Base-by-base conservation (phyloP, 2,888 invertebrate genomes). In the Lacanobia oleracea region DNA sequence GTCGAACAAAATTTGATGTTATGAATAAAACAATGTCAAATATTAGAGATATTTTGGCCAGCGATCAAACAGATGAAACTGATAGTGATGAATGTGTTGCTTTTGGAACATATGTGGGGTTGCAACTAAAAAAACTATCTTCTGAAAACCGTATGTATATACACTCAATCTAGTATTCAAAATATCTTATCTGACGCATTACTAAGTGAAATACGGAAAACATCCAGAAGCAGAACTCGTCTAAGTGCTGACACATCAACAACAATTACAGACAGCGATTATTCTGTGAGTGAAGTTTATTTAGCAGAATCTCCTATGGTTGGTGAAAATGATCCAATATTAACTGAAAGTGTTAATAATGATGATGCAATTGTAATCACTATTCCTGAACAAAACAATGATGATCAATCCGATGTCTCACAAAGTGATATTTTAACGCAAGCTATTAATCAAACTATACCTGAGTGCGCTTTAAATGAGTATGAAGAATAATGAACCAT, bases 11-110 rank as follows among this genome's bases (percentile, higher is more conserved):
- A 63, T 63, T 63, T 45, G 63, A 63, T 63, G 51, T 63, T 63
- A 63, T 63, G 27, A 63, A 63, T 63, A 63, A 63, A 48, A 63
- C 63, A 48, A 63, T 63, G 21, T 63, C 63, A 63, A 63, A 63
- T 63, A 63, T 63, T 63, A 63, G 63, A 63, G 63, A 63, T 63
- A 63, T 51, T 63, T 63, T 63, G 63, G 63, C 63, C 63, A 63
- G 37, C 63, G 51, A 51, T 51, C 21, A 43, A 43, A 61, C 61
- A 61, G 61, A 61, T 61, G 61, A 61, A 61, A 45, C 61, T 61
- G 43, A 60, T 60, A 60, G 60, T 60, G 60, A 60, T 60, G 60
- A 60, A 60, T 60, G 60, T 60, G 60, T 60, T 33, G 60, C 60
- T 60, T 60, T 60, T 60, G 60, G 60, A 60, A 60, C 27, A 60